Conservation (phyloP, 2,888 invertebrate species). For the Pristionchus maxplancki region DNA sequence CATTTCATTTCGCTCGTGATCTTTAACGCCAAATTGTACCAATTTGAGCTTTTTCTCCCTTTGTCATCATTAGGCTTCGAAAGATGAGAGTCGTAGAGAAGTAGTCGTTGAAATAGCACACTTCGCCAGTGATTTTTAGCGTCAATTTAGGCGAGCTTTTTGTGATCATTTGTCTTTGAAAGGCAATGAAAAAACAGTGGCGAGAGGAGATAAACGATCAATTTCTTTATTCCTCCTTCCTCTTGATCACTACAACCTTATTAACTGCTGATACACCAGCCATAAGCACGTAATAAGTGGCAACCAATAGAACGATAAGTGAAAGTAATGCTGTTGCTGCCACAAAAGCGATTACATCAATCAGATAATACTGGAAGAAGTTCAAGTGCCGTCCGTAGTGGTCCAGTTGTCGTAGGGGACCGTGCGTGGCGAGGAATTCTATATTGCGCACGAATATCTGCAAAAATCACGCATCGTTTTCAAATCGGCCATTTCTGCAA, state of each 20-base stretch:
- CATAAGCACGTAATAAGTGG: neutral
- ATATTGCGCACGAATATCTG: slow-evolving; percentile 44
- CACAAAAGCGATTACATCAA: slow-evolving; percentile 41
- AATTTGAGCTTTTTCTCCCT: no score
- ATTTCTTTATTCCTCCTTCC: no score
- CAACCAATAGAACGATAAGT: neutral
- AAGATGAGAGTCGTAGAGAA: no score
- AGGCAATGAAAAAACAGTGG: no score
- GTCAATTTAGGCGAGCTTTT: neutral
- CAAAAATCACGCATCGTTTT: neutral
- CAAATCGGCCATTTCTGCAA: no score
- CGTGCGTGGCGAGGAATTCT: slow-evolving; percentile 47
- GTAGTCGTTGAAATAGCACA: no score
- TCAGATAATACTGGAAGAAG: slow-evolving; percentile 45
- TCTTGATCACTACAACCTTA: neutral
- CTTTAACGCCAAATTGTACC: no score
- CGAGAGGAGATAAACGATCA: no score
- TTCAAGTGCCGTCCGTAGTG: slow-evolving; percentile 42
- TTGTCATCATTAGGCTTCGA: no score
- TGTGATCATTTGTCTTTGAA: no score
- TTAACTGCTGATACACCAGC: neutral
- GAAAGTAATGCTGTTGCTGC: neutral
- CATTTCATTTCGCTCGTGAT: no score
- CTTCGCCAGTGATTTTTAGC: no score
- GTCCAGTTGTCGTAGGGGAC: slow-evolving; percentile 25